phyloP scores from a whole-genome alignment of 2,113 vertebrate genomes.

The Varanus salvator region DNA sequence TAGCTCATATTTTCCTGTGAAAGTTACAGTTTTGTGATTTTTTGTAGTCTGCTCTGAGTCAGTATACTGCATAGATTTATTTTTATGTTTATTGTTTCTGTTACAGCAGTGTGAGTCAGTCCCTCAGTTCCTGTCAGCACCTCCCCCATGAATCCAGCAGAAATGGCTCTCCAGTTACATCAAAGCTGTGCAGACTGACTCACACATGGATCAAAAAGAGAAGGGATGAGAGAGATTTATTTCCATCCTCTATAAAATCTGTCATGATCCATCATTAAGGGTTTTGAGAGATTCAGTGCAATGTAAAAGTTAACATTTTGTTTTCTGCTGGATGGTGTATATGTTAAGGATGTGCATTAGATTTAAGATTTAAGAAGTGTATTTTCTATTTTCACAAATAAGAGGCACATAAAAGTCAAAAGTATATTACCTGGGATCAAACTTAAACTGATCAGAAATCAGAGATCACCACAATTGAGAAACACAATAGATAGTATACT shows the following conservation, averaged over 20 bases:
- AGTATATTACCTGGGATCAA: neutral
- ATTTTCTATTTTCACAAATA: neutral
- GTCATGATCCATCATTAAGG: neutral
- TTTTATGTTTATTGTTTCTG: constrained; percentile 42
- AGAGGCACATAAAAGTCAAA: neutral
- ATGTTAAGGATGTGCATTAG: neutral
- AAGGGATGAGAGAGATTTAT: neutral
- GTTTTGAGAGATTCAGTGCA: neutral
- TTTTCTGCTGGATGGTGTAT: neutral
- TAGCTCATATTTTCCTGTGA: constrained; percentile 46
- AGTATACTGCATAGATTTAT: constrained; percentile 65
- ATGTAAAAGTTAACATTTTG: neutral
- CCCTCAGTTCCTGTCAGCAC: constrained; percentile 14
- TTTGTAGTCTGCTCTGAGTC: constrained; percentile 64
- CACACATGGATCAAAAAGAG: neutral
- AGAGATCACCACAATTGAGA: neutral
- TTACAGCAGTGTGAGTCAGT: constrained; percentile 62
- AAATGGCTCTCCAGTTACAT: neutral
- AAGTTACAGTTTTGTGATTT: constrained; percentile 37
- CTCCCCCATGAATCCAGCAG: neutral
- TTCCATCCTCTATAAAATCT: neutral
- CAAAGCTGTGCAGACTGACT: neutral
- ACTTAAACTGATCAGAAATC: neutral
- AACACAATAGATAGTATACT: too few species aligned
- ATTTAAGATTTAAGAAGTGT: neutral